Conservation (phyloP, 2,797 vertebrate genomes). For the Orientallactaga sibirica region DNA sequence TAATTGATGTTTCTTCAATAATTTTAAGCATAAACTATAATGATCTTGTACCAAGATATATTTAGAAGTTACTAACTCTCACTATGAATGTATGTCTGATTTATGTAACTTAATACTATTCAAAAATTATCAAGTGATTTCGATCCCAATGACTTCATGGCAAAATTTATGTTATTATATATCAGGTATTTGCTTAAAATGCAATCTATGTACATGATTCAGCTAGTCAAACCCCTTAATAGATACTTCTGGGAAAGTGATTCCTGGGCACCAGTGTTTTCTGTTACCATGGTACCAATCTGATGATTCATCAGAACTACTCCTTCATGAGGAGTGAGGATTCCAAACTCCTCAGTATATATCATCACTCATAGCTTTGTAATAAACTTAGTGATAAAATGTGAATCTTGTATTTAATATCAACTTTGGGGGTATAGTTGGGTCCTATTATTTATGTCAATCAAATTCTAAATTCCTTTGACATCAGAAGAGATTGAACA, state of each 20-base stretch:
- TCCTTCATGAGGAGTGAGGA: neutral
- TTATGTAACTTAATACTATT: neutral
- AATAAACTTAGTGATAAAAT: neutral
- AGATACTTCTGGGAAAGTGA: neutral
- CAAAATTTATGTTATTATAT: neutral
- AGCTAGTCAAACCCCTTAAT: neutral
- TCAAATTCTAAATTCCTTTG: neutral
- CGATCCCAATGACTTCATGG: neutral
- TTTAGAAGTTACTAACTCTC: constrained; percentile 31
- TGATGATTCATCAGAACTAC: neutral
- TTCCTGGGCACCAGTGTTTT: neutral
- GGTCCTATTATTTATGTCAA: neutral
- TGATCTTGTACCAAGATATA: neutral
- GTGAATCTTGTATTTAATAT: neutral
- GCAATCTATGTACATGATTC: neutral
- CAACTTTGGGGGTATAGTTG: neutral
- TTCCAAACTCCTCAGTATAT: neutral
- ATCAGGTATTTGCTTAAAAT: constrained; percentile 1
- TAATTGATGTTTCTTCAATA: neutral
- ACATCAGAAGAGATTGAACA: neutral
- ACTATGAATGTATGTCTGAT: neutral
- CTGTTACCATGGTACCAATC: neutral
- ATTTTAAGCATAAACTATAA: neutral
- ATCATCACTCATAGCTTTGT: neutral
- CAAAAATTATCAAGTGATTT: constrained; percentile 45